These are phyloP conservation scores for Cheumatopsyche charites DNA, from an alignment of 1,140 invertebrate species.

Conservation along the genomic window DNA sequence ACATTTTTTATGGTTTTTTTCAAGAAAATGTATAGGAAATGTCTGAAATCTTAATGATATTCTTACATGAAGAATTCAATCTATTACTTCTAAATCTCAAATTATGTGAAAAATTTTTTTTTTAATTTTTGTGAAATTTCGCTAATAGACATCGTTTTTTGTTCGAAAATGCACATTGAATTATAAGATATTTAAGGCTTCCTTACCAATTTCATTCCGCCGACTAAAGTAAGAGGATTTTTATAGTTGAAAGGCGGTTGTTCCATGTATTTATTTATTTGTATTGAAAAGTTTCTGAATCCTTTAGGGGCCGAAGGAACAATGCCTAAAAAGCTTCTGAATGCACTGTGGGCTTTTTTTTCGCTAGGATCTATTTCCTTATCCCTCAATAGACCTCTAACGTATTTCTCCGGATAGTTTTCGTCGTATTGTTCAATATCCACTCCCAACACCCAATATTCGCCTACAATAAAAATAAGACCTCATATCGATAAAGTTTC, in stretches of 20 bases:
- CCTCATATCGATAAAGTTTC: background rate
- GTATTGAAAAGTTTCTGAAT: conserved; percentile 75
- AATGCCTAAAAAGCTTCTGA: conserved; percentile 76
- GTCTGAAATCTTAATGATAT: too few relatives aligned
- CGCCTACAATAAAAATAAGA: conserved; percentile 63
- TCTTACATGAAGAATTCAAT: too few relatives aligned
- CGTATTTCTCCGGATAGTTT: conserved; percentile 74
- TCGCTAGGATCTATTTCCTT: conserved; percentile 59
- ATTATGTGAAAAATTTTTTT: too few relatives aligned
- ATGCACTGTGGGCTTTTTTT: conserved; percentile 62
- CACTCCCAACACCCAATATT: conserved; percentile 90
- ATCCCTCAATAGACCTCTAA: conserved; percentile 73
- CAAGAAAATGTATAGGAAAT: too few relatives aligned
- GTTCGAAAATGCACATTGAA: too few relatives aligned
- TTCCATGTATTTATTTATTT: conserved; percentile 81
- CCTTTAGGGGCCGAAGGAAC: conserved; percentile 72
- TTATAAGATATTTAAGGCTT: too few relatives aligned
- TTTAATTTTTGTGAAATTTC: too few relatives aligned
- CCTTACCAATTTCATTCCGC: conserved; percentile 75
- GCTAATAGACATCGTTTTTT: too few relatives aligned
- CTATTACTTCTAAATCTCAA: too few relatives aligned
- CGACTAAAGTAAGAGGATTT: conserved; percentile 74
- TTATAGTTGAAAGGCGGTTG: conserved; percentile 84
- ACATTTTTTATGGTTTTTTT: background rate
- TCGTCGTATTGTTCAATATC: conserved; percentile 86